Percentiles rank a stretch among this genome's conserved stretches.
phyloP scores from a whole-genome alignment of 1,140 invertebrate species.

The Magallana angulata region DNA sequence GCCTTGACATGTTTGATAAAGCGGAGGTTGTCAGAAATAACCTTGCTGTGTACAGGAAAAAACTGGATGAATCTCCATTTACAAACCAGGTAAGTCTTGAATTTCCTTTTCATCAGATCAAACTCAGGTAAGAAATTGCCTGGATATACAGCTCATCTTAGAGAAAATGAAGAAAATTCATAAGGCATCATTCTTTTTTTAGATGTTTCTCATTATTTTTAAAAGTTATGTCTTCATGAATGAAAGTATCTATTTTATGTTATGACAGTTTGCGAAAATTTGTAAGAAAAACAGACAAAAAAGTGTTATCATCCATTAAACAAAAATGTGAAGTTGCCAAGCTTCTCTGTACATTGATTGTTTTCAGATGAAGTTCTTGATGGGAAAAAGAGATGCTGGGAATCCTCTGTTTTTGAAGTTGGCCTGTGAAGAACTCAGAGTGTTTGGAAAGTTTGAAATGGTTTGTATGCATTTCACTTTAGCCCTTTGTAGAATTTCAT shows the following conservation, averaged over 20 bases:
- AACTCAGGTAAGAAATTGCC: too few relatives aligned
- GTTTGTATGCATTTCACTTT: conserved; percentile 61
- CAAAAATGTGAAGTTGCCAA: too few relatives aligned
- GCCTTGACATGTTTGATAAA: conserved; percentile 76
- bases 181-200: too few relatives aligned
- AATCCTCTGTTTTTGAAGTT: conserved; percentile 78
- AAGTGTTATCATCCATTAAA: too few relatives aligned
- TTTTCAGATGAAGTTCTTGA: conserved; percentile 77
- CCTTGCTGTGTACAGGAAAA: conserved; percentile 75
- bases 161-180: too few relatives aligned
- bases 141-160: too few relatives aligned
- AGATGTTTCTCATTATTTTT: not conserved
- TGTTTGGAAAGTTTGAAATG: conserved; percentile 79
- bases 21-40: conserved; percentile 74
- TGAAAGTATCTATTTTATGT: not conserved
- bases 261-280: too few relatives aligned
- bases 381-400: conserved; percentile 78
- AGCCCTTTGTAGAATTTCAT: not conserved
- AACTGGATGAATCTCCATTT: conserved; percentile 79
- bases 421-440: conserved; percentile 80
- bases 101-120: too few relatives aligned
- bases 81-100: conserved; percentile 78
- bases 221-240: not conserved
- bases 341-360: too few relatives aligned
- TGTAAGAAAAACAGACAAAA: too few relatives aligned